Percentiles rank a stretch among this genome's conserved stretches.
Evolutionary conservation across 2,888 invertebrate species (phyloP).

Genomic region (Phengaris arion): DNA sequence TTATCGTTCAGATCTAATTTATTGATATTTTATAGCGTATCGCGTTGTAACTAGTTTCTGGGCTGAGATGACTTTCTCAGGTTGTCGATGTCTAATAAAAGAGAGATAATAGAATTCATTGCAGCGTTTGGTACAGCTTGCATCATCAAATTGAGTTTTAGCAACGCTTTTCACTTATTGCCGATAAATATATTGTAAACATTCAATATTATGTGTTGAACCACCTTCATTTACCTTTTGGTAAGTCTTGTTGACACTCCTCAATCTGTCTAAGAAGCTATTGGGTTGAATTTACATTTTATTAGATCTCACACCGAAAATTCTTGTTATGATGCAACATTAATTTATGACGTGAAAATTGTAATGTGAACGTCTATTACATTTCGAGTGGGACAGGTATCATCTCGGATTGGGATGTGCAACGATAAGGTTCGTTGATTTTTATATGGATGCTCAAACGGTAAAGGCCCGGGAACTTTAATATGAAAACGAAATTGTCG

Average conservation of each 20-base stretch:
- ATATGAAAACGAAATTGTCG: no score
- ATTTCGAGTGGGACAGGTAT: no score
- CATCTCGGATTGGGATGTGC: no score
- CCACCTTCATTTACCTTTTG: neutral
- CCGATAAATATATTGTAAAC: neutral
- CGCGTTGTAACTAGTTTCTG: slow-evolving; percentile 24
- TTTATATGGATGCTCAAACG: no score
- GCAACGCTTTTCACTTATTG: neutral
- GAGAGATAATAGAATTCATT: neutral
- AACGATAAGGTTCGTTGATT: no score
- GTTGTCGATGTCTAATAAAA: neutral
- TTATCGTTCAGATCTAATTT: slow-evolving; percentile 26
- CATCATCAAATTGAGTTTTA: neutral
- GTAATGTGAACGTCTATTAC: neutral
- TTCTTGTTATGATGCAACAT: neutral
- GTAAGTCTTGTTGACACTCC: neutral
- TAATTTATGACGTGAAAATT: neutral
- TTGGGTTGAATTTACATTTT: neutral
- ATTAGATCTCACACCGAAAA: neutral
- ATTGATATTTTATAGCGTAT: slow-evolving; percentile 24
- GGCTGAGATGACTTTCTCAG: neutral
- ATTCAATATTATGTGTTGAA: neutral
- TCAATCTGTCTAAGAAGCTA: neutral
- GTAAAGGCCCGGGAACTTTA: no score
- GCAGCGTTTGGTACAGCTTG: neutral